phyloP scores from a whole-genome alignment of 2,113 vertebrate genomes.

The Elephantulus edwardii region DNA sequence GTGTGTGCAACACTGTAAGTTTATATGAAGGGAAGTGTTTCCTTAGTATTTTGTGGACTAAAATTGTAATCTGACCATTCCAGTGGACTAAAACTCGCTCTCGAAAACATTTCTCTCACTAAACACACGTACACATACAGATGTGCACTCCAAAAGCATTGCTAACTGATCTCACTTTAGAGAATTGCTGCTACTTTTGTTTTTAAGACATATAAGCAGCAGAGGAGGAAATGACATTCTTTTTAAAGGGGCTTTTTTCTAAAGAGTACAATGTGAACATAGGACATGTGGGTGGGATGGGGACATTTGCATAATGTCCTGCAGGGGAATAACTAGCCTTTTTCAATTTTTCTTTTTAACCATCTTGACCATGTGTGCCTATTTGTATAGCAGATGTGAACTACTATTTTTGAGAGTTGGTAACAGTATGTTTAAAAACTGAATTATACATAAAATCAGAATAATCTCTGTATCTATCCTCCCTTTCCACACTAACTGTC shows the following conservation, averaged over 20 bases:
- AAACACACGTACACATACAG: constrained; percentile 33
- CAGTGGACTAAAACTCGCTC: constrained; percentile 46
- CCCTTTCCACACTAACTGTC: constrained; percentile 75
- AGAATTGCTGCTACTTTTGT: constrained; percentile 30
- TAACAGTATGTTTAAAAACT: constrained; percentile 77
- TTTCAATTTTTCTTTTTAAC: constrained; percentile 80
- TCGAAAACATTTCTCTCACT: constrained; percentile 27
- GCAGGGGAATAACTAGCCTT: constrained; percentile 80
- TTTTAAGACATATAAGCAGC: constrained; percentile 41
- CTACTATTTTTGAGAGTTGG: constrained; percentile 66
- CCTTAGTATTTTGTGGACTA: constrained; percentile 64
- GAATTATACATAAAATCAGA: constrained; percentile 75
- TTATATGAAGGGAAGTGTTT: constrained; percentile 56
- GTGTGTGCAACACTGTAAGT: constrained; percentile 63
- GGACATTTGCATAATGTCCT: constrained; percentile 65
- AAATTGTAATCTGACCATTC: constrained; percentile 69
- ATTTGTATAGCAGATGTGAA: constrained; percentile 83
- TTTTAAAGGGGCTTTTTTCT: constrained; percentile 73
- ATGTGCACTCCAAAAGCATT: constrained; percentile 22
- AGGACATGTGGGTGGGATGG: constrained; percentile 37
- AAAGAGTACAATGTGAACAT: constrained; percentile 62
- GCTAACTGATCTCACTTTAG: constrained; percentile 53
- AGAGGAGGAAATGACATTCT: constrained; percentile 51
- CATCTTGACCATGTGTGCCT: constrained; percentile 87
- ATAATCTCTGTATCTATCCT: constrained; percentile 75